These are phyloP conservation scores for Odontocolon sp. DNA, from an alignment of 2,888 invertebrate genomes.

Conservation along the genomic window DNA sequence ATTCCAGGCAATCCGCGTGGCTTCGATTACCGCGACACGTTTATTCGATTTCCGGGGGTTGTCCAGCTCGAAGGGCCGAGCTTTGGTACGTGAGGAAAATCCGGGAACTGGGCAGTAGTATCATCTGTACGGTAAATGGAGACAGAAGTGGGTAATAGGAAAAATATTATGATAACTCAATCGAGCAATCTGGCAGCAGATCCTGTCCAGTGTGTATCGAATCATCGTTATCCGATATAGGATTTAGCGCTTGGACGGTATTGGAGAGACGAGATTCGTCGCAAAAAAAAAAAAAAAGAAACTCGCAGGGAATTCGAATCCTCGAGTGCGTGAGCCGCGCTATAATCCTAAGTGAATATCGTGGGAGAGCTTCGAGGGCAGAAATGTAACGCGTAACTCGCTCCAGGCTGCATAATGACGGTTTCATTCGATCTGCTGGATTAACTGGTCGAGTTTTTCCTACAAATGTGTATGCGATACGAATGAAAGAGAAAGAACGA, in stretches of 20 bases:
- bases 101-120: conserved; percentile 37
- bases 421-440: conserved; percentile 69
- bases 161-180: conserved; percentile 80
- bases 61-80: conserved; percentile 43
- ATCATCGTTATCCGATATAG: conserved; percentile 80
- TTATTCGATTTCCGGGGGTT: conserved; percentile 67
- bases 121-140: background rate
- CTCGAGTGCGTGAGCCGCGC: conserved; percentile 60
- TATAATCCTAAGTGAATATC: conserved; percentile 76
- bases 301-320: conserved; percentile 47
- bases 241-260: conserved; percentile 73
- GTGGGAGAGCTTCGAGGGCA: conserved; percentile 20
- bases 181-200: conserved; percentile 70
- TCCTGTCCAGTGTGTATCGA: conserved; percentile 71
- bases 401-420: conserved; percentile 71
- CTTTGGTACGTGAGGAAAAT: conserved; percentile 63
- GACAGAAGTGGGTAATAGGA: conserved; percentile 70
- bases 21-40: conserved; percentile 60
- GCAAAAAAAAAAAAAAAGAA: conserved; percentile 17
- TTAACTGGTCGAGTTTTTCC: conserved; percentile 57
- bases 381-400: conserved; percentile 33
- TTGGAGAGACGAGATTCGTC: conserved; percentile 48
- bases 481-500: conserved; percentile 43
- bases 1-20: background rate
- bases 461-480: background rate